Base-by-base conservation (phyloP, 2,888 invertebrate genomes). In the Gryllus longicercus region DNA sequence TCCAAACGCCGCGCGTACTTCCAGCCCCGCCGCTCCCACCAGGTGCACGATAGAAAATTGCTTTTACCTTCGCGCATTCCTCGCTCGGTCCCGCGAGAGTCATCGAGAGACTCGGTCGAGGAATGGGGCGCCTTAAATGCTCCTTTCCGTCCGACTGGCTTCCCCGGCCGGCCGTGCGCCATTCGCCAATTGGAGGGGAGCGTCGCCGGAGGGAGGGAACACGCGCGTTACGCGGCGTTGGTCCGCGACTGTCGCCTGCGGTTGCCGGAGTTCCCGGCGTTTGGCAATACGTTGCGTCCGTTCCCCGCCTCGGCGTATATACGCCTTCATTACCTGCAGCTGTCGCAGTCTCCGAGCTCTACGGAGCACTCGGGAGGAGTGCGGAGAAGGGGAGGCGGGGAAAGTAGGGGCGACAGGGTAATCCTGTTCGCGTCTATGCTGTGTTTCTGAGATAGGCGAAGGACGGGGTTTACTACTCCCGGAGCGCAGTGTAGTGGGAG, bases 241-340 rank as follows among this genome's bases (percentile, higher is more conserved):
- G 63, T 1, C 63, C n/a, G 63, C 63, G 63, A n/a, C 63, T 18
- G 63, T n/a, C 14, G 14, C 63, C 63, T 63, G 63, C 63, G 63
- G 63, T 14, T 14, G n/a, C n/a, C 63, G 63, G 16, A n/a, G 16
- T 63, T n/a, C 63, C 14, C 5, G 14, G 16, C 63, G 63, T n/a
- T 63, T 8, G 16, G 63, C n/a, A n/a, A 63, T 18, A 63, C n/a
- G 63, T 63, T n/a, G 63, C 63, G 14, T 63, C 16, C 63, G 16
- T 63, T 63, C 63, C 16, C 63, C 63, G n/a, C 16, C n/a, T 63
- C 63, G 63, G 10, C 63, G 63, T 18, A 63, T 63, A 63, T 63
- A 63, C 63, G 12, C 63, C 63, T 63, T 63, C 63, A 63, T 63
- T 63, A 63, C 63, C 63, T 63, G 63, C 63, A 63, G 63, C 63